These are phyloP conservation scores for Xestia xanthographa DNA, from an alignment of 2,888 invertebrate species.

Conservation along the genomic window DNA sequence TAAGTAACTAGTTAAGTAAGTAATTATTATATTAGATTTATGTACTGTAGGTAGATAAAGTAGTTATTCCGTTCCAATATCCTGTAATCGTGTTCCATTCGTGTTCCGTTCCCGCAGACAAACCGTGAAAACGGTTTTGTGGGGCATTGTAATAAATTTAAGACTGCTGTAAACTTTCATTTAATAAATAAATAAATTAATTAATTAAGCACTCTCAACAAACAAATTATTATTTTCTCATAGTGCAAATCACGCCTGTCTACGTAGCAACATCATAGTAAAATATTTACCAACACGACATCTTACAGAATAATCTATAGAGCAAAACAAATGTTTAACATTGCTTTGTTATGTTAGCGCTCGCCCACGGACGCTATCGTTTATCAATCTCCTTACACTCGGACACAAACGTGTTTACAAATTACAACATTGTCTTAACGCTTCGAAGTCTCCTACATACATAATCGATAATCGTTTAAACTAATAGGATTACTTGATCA, in stretches of 20 bases:
- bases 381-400: conserved; percentile 79
- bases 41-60: too few relatives aligned
- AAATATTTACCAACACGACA: conserved; percentile 79
- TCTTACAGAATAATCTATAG: conserved; percentile 79
- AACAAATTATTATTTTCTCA: conserved; percentile 71
- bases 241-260: conserved; percentile 78
- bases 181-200: too few relatives aligned
- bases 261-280: conserved; percentile 69
- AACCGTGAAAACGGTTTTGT: too few relatives aligned
- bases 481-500: conserved; percentile 74
- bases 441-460: conserved; percentile 60
- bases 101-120: too few relatives aligned
- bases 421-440: conserved; percentile 70
- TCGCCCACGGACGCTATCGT: conserved; percentile 77
- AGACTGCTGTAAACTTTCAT: too few relatives aligned
- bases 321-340: conserved; percentile 83
- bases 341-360: conserved; percentile 77
- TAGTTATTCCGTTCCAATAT: too few relatives aligned
- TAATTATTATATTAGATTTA: too few relatives aligned
- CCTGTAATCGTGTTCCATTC: too few relatives aligned
- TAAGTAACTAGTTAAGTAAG: too few relatives aligned
- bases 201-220: conserved; percentile 66
- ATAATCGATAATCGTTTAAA: conserved; percentile 69
- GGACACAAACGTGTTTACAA: conserved; percentile 70
- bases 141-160: too few relatives aligned